Conservation (phyloP, 2,888 invertebrate genomes). For the Drosophila nr. perissopoda region DNA sequence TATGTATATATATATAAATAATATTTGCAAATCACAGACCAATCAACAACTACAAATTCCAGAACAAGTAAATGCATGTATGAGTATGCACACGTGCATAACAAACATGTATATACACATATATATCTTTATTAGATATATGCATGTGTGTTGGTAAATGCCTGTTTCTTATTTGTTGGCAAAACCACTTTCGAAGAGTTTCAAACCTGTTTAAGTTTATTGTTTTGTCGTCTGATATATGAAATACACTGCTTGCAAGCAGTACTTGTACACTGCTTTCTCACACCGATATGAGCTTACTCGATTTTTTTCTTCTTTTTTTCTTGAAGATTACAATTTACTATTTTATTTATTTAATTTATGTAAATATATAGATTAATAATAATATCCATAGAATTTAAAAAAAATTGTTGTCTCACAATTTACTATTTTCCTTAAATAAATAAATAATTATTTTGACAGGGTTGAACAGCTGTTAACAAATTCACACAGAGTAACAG, state of each 20-base stretch:
- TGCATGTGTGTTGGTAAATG: neutral
- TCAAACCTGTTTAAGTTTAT: constrained; percentile 11
- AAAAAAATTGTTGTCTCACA: neutral
- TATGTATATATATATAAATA: neutral
- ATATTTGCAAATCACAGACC: neutral
- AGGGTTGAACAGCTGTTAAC: neutral
- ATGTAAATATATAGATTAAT: neutral
- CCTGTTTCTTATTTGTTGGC: neutral
- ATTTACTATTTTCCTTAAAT: neutral
- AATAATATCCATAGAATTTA: neutral
- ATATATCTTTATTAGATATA: neutral
- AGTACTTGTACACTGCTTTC: neutral
- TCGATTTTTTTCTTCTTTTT: neutral
- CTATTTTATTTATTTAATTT: neutral
- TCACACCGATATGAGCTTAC: neutral
- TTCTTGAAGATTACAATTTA: neutral
- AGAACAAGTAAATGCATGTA: neutral
- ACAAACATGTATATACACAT: neutral
- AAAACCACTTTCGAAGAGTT: constrained; percentile 2
- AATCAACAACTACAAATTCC: neutral
- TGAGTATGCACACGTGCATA: neutral
- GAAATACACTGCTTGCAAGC: neutral
- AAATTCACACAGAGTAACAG: neutral
- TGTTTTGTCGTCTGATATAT: neutral
- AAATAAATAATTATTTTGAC: neutral